Conservation (phyloP, 1,140 invertebrate genomes). For the Drosophila biarmipes region DNA sequence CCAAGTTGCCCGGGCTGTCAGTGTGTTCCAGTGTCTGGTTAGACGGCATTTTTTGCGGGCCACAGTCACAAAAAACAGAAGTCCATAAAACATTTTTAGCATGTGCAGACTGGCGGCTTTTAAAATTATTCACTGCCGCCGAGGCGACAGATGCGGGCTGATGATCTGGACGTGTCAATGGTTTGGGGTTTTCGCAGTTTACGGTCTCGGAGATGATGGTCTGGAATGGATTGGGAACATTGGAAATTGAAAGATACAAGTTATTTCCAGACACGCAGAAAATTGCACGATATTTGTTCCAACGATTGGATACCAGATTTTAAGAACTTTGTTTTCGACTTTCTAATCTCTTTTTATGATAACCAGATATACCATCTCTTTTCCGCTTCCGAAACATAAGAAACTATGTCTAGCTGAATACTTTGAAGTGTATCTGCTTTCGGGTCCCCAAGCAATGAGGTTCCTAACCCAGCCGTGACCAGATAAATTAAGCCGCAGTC, state of each 20-base stretch:
- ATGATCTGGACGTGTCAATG: conserved; percentile 49
- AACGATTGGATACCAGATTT: too few relatives aligned
- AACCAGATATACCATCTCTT: too few relatives aligned
- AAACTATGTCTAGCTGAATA: neutral
- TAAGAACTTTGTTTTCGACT: too few relatives aligned
- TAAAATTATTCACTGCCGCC: conserved; percentile 50
- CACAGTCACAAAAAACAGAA: conserved; percentile 39
- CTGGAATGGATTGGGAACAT: too few relatives aligned
- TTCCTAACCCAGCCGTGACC: conserved; percentile 41
- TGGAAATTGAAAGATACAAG: neutral
- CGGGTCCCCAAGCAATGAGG: conserved; percentile 33
- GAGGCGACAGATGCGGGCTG: conserved; percentile 43
- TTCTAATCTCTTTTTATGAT: too few relatives aligned
- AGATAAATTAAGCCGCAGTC: conserved; percentile 56
- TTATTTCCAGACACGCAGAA: neutral
- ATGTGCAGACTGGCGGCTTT: conserved; percentile 60
- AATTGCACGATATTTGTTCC: neutral
- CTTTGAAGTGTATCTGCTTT: conserved; percentile 39
- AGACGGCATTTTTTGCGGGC: conserved; percentile 49
- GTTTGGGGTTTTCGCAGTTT: conserved; percentile 41
- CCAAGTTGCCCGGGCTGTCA: conserved; percentile 44
- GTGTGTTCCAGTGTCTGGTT: conserved; percentile 45
- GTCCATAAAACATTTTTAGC: conserved; percentile 66
- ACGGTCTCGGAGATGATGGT: conserved; percentile 19
- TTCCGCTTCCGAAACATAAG: neutral